Base-by-base conservation (phyloP, 2,113 vertebrate species). In the Asarcornis scutulata region DNA sequence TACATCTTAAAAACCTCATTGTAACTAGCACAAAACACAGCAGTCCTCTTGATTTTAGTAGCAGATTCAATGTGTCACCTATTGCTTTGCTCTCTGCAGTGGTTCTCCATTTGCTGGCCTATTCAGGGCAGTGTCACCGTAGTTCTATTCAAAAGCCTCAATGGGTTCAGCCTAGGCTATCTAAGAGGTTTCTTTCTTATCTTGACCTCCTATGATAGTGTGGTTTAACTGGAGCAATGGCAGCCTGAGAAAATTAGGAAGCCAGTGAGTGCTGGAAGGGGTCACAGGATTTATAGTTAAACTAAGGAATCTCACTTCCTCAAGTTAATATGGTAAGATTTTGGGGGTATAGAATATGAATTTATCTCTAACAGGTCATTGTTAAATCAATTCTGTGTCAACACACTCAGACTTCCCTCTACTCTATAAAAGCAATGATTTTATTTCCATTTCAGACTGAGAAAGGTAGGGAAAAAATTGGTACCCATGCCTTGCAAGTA, bases 11-110 rank as follows among this genome's bases (percentile, higher is more conserved):
- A 50, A 50, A 50, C 79, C 42, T 80, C 34, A 4, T 86, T 84
- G 93, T 58, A 97, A 94, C 92, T 96, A 25, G 95, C 88, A 93
- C 95, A 94, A 68, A 97, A 84, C 95, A 44, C 95, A 96, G 95
- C 95, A 66, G 96, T 96, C 23, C 11, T 56, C 5, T 12, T 81
- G 76, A 90, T 94, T 91, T 81, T 40, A 81, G 93, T 36, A 88
- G 86, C 73, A 82, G 73, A 84, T 72, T 86, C 83, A 81, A 50
- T 92, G 74, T 38, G 23, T 96, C 86, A 68, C 86, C 86, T 90
- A 59, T 83, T 78, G 95, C 93, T 93, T 94, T 95, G 66, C 95
- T 96, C 95, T 96, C 58, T 9, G 60, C 78, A 62, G 93, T 60
- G 42, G 17, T 59, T 83, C 72, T 91, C 68, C 53, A 29, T 72